Evolutionary conservation across 1,140 invertebrate species (phyloP), one percentile per base, ranked within the genome.

Genomic region (Monomorium pharaonis): DNA sequence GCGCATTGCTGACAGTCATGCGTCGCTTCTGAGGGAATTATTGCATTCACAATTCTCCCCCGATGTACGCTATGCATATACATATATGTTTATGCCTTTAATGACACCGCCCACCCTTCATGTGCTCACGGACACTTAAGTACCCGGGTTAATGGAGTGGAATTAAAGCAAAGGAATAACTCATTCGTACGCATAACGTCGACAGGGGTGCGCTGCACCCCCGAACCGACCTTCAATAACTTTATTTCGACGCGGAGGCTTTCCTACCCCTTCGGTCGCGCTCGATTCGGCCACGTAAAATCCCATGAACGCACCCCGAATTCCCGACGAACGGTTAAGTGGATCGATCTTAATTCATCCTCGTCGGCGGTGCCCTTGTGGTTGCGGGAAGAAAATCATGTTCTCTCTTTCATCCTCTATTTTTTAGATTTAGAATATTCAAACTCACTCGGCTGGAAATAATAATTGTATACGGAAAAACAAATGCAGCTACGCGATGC

Each of bases 151-250:
- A 91, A 91, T 91, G 85, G 90, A 76, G 85, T 84, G 80, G 90
- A 91, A 90, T 90, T 90, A 86, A 91, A 80, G 80, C 75, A 88
- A 84, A 87, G 89, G 60, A 91, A 91, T 86, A 90, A 90, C 84
- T 91, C 87, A 90, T 90, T 90, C 89, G 86, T 90, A 90, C 89
- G 83, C 89, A 84, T 77, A 88, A 90, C 86, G 86, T 84, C 86
- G 77, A 88, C 62, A 84, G 70, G 86, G 74, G 67, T 74, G 75
- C 37, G 49, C 33, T 47, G 33, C 51, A 37, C 49, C 54, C 78
- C 62, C 70, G 47, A 37, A 58, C 37, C 58, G 51, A 44, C 51
- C 86, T 90, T 88, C 90, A 90, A 91, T 89, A 90, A 91, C 89
- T 88, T 91, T 89, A 91, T 90, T 89, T 87, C 89, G 75, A 90